Conservation (phyloP, 2,797 vertebrate genomes). For the Halcyon smyrnensis region DNA sequence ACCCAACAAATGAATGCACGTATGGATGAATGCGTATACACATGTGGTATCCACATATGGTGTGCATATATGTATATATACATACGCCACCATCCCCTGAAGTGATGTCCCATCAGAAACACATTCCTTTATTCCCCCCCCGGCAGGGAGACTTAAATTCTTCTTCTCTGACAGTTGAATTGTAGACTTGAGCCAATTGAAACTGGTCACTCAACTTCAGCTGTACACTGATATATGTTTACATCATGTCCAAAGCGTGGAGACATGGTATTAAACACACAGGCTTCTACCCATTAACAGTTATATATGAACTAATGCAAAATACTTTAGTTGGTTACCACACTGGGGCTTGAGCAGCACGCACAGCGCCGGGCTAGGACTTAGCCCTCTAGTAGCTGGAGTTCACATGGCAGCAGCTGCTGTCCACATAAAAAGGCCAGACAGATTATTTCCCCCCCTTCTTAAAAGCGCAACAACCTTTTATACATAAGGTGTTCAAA, state of each 20-base stretch:
- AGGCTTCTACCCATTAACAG: background rate
- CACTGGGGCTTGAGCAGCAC: slow-evolving; percentile 4
- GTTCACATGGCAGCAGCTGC: background rate
- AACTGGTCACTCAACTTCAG: background rate
- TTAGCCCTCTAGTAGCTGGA: background rate
- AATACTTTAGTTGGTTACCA: slow-evolving; percentile 4
- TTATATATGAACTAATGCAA: background rate
- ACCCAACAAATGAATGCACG: background rate
- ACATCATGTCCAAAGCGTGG: background rate
- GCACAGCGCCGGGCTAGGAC: background rate
- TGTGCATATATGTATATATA: background rate
- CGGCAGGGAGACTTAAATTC: background rate
- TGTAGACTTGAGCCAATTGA: background rate
- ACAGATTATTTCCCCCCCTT: fast-evolving
- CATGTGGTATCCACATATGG: fast-evolving
- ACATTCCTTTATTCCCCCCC: too few species aligned
- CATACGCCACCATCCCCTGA: background rate
- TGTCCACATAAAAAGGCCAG: background rate
- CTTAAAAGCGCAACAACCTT: fast-evolving
- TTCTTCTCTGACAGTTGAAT: background rate
- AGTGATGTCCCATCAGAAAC: background rate
- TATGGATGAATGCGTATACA: fast-evolving
- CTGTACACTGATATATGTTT: background rate
- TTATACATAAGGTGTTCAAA: background rate
- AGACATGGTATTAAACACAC: background rate